Evolutionary conservation across 2,113 vertebrate genomes (phyloP).

Genomic region (Heterotis niloticus): DNA sequence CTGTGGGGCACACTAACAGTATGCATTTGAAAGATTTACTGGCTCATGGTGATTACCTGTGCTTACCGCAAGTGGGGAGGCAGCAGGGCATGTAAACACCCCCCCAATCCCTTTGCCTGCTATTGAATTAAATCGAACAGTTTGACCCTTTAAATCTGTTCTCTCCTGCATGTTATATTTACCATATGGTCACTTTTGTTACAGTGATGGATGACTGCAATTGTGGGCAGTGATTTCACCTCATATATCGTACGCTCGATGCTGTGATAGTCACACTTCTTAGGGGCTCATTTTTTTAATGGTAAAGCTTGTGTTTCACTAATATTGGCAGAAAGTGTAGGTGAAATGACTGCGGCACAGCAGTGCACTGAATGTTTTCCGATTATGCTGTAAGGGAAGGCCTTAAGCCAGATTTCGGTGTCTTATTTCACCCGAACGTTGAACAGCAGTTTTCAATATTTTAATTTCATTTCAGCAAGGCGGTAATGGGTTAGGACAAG

Average conservation of each 20-base stretch:
- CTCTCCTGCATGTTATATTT: slow-evolving; percentile 18
- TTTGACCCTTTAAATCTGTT: neutral
- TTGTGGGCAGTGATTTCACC: neutral
- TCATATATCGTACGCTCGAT: neutral
- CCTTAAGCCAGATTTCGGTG: neutral
- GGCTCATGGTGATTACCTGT: slow-evolving; percentile 6
- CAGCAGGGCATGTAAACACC: neutral
- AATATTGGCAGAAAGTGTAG: neutral
- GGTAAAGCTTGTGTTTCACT: slow-evolving; percentile 13
- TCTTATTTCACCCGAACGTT: neutral
- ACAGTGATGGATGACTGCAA: slow-evolving; percentile 10
- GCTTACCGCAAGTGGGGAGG: neutral
- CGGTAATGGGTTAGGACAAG: neutral
- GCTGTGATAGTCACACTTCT: neutral
- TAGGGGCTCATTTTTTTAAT: neutral
- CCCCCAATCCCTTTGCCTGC: slow-evolving; percentile 8
- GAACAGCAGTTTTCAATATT: neutral
- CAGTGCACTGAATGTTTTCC: neutral
- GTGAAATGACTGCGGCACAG: neutral
- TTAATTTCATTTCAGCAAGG: slow-evolving; percentile 6
- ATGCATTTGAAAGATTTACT: neutral
- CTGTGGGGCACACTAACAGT: neutral
- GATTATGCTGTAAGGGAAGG: neutral
- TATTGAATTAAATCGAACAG: slow-evolving; percentile 20
- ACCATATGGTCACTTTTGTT: slow-evolving; percentile 11